These are phyloP conservation scores for Mellilla xanthometata DNA, from an alignment of 2,888 invertebrate species.

Conservation along the genomic window DNA sequence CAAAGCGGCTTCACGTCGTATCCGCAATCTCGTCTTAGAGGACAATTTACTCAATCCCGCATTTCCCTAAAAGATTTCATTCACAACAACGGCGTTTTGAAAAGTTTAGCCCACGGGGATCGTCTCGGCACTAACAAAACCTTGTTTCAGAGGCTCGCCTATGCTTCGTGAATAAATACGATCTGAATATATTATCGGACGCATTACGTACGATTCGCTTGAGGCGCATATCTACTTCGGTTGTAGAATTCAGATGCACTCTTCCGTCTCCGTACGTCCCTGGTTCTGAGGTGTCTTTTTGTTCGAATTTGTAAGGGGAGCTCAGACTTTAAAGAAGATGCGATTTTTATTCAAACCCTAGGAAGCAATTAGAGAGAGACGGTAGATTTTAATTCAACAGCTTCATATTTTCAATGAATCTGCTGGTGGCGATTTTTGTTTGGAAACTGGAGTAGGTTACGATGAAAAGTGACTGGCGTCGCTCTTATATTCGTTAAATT, in stretches of 20 bases:
- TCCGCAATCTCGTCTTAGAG: conserved; percentile 22
- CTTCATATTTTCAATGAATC: conserved; percentile 10
- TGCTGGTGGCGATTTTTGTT: background rate
- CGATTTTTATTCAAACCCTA: conserved; percentile 23
- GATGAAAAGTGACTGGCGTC: background rate
- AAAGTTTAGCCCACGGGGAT: conserved; percentile 59
- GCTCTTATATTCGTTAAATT: background rate
- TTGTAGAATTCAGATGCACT: conserved; percentile 65
- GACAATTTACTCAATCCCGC: conserved; percentile 29
- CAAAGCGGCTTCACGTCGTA: conserved; percentile 19
- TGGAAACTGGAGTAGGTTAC: conserved; percentile 9
- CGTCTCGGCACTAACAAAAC: conserved; percentile 65
- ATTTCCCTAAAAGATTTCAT: conserved; percentile 32
- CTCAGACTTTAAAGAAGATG: conserved; percentile 18
- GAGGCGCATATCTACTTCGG: conserved; percentile 63
- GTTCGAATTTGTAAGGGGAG: conserved; percentile 20
- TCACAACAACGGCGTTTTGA: conserved; percentile 44
- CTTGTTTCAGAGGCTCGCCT: conserved; percentile 71
- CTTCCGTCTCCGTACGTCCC: conserved; percentile 57
- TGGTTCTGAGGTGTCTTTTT: conserved; percentile 39
- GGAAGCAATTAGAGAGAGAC: conserved; percentile 18
- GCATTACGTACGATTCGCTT: conserved; percentile 74
- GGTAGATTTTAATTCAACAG: conserved; percentile 4
- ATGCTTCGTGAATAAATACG: conserved; percentile 71
- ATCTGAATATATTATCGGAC: conserved; percentile 77